Evolutionary conservation across 2,888 invertebrate genomes (phyloP), one percentile per base, ranked within the genome.

Genomic region (Epistrophe eligans): DNA sequence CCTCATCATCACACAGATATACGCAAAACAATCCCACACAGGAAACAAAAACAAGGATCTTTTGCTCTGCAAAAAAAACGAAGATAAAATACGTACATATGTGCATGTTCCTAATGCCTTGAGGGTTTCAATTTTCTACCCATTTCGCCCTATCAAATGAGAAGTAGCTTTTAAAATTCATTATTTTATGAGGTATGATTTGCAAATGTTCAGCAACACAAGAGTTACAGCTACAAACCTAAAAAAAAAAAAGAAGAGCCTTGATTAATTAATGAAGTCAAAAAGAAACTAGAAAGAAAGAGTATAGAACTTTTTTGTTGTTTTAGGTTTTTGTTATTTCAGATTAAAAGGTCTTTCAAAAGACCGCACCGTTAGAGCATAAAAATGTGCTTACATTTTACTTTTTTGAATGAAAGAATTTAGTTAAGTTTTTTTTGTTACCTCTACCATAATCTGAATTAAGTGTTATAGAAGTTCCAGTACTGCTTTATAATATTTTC

Each of bases 141-240:
- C 50, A n/a, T n/a, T 24, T 52, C 28, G 24, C 24, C 11, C 19
- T 32, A 40, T 15, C 38, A 52, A 62, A 24, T 28, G 8, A 24
- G 24, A 52, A 50, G 38, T 9, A 76, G 64, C 52, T 77, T 67
- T 77, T 60, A 45, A 24, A 70, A 70, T 70, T 77, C 77, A 70
- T 67, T 38, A 67, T 52, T 52, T 19, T 67, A 38, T 70, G 40
- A 70, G 40, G 38, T 67, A 52, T 70, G 55, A 70, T 28, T 70
- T 70, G 70, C 70, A 38, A 52, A 70, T 28, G 13, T 70, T 35
- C 10, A 35, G 24, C 40, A 70, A 40, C 70, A 70, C 35, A 67
- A 67, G 50, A 67, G 50, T 17, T 32, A 19, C 17, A 67, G 15
- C 11, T 28, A 45, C 11, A 24, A 19, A 45, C 19, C 11, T 9